Evolutionary conservation across 2,797 vertebrate species (phyloP).

Genomic region (Falco concolor): DNA sequence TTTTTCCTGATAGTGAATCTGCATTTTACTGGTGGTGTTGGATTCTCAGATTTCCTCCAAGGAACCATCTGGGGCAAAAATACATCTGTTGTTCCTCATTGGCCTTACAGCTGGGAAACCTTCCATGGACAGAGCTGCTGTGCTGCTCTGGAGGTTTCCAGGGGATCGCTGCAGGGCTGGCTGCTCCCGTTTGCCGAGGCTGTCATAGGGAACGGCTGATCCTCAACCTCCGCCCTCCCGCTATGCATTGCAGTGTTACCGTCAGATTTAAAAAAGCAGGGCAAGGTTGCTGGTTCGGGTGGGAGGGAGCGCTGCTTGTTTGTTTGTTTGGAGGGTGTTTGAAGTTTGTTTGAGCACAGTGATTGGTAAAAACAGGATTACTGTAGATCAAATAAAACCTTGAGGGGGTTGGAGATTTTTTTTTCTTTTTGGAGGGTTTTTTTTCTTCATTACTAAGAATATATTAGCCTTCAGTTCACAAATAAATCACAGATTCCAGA

Average conservation of each 20-base stretch:
- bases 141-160: background rate
- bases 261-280: background rate
- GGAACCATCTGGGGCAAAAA: background rate
- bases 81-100: background rate
- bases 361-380: background rate
- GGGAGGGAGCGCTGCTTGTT: background rate
- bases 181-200: background rate
- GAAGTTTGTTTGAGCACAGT: background rate
- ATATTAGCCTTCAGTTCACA: background rate
- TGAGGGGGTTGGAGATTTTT: background rate
- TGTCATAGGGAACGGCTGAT: background rate
- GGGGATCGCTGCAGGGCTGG: background rate
- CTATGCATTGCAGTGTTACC: background rate
- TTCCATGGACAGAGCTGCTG: background rate
- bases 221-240: background rate
- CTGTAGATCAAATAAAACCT: slow-evolving; percentile 8
- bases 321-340: background rate
- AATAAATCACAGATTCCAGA: slow-evolving; percentile 8
- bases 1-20: background rate
- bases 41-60: background rate
- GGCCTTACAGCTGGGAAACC: background rate
- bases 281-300: background rate
- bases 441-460: background rate
- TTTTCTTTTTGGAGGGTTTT: background rate
- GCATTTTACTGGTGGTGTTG: background rate